Evolutionary conservation across 2,888 invertebrate species (phyloP), one percentile per base, ranked within the genome.

Genomic region (Acleris cristana): DNA sequence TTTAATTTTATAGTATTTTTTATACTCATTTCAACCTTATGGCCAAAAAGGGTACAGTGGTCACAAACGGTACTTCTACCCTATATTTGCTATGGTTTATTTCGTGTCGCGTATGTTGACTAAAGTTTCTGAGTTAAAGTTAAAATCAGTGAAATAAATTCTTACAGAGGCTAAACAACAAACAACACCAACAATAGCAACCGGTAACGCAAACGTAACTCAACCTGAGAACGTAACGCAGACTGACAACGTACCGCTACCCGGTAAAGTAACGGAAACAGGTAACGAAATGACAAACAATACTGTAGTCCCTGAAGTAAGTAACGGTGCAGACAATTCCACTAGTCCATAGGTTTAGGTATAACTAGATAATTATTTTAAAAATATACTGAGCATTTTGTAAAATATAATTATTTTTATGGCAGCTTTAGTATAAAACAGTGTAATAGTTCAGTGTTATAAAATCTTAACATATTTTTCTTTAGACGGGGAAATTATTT

Each of bases 121-220:
- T 26, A 26, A 26, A 23, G 26, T 26, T 26, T 26, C 23, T 23
- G 23, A 23, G 2, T 26, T 26, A 6, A 26, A 26, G 26, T 26
- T 7, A 26, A 7, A 26, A 5, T 26, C 0, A 26, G 14, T 40
- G 10, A 40, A 40, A 40, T 14, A 1, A 14, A 4, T 59, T 16
- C 30, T 72, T 52, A 62, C 69, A 48, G 69, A 70, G 6, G 30
- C 30, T 1, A 26, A 23, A 16, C 26, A 54, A 23, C 21, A 26
- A 30, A 30, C 5, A 26, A 26, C 54, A 3, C 14, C 26, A 54
- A 51, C 51, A 58, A 18, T 51, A 10, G 18, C 21, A 19, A 2
- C 19, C 48, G 16, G 12, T 53, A 53, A 7, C n/a, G 40, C 48
- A 19, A 51, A 30, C 16, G 59, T 14, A 7, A 58, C 48, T 2